Conservation (phyloP, 1,140 invertebrate species). For the Megalopta genalis region DNA sequence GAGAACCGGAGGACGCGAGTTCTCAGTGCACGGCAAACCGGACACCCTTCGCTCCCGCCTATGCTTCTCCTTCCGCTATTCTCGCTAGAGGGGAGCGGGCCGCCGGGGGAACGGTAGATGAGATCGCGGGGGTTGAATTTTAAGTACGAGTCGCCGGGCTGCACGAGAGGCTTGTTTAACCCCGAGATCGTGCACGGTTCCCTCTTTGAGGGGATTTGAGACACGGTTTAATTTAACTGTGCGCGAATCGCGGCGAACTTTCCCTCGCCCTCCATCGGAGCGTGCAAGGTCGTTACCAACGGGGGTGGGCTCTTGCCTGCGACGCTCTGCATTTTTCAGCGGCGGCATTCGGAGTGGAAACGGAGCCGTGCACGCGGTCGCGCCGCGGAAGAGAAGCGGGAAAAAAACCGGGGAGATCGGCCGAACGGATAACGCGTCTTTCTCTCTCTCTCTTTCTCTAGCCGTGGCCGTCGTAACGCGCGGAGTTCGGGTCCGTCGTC, state of each 20-base stretch:
- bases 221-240: constrained; percentile 27
- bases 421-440: neutral
- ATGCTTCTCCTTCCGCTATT: neutral
- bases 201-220: constrained; percentile 32
- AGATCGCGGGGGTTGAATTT: constrained; percentile 36
- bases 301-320: neutral
- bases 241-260: neutral
- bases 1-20: no score
- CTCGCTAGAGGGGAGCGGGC: neutral
- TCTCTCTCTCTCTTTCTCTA: no score
- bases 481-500: neutral
- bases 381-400: neutral
- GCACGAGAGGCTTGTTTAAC: constrained; percentile 28
- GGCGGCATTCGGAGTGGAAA: no score
- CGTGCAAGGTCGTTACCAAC: neutral
- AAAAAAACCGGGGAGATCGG: neutral
- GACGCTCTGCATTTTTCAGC: neutral
- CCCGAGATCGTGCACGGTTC: neutral
- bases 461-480: neutral
- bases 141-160: constrained; percentile 25
- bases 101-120: neutral
- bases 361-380: neutral
- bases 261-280: no score
- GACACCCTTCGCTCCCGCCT: no score
- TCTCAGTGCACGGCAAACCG: no score